Percentiles rank a stretch among this genome's conserved stretches.
Conservation (phyloP, 1,140 invertebrate species). For the Zaprionus camerounensis region DNA sequence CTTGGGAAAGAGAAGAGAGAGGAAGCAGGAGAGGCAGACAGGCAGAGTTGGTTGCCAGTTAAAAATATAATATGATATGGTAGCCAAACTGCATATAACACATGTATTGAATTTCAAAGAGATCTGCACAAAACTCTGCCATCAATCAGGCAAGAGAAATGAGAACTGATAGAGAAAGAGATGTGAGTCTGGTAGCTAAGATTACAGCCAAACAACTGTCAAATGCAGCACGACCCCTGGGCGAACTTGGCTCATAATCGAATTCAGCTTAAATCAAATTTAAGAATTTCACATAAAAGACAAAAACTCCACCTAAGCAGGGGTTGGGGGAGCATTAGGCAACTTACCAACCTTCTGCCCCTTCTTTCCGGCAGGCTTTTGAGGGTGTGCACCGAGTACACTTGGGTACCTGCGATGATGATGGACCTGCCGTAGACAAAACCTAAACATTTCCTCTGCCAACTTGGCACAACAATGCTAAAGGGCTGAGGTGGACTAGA, state of each 20-base stretch:
- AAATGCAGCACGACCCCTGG: conserved; percentile 38
- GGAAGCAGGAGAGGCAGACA: background rate
- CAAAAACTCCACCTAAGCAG: background rate
- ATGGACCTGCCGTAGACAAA: conserved; percentile 60
- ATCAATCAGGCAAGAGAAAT: conserved; percentile 2
- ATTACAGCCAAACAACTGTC: conserved; percentile 59
- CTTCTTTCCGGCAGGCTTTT: background rate
- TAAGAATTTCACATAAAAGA: conserved; percentile 51
- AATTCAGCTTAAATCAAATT: conserved; percentile 72
- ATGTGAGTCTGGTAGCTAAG: conserved; percentile 13
- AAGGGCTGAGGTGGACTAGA: background rate
- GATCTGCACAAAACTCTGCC: conserved; percentile 6
- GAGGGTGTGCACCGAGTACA: background rate
- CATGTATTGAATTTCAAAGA: conserved; percentile 78
- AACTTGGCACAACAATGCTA: conserved; percentile 19
- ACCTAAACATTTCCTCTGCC: conserved; percentile 31
- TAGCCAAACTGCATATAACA: conserved; percentile 45
- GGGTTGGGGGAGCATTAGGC: background rate
- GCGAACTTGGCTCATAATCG: conserved; percentile 58
- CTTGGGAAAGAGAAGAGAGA: background rate
- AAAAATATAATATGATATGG: conserved; percentile 17
- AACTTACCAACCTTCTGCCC: background rate
- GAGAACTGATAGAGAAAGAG: background rate
- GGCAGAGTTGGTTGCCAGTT: background rate
- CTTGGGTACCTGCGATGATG: conserved; percentile 65